Percentiles rank a stretch among this genome's conserved stretches.
phyloP scores from a whole-genome alignment of 1,140 invertebrate species.

The Hyposmocoma kahamanoa region DNA sequence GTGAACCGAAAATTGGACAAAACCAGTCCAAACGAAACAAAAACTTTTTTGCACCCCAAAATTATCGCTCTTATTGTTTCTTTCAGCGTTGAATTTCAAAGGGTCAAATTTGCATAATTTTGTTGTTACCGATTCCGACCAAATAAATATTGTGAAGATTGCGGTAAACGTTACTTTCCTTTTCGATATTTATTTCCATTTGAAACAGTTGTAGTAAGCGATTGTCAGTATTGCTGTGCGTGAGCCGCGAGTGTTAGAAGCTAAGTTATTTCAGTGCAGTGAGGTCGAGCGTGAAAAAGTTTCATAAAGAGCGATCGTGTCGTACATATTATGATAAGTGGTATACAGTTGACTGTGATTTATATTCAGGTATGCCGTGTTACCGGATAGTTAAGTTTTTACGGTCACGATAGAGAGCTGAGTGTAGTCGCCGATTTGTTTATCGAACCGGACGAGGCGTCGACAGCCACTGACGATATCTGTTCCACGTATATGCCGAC shows the following conservation, averaged over 20 bases:
- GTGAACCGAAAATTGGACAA: conserved; percentile 31
- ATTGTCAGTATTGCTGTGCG: conserved; percentile 24
- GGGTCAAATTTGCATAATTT: conserved; percentile 54
- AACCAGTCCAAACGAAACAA: conserved; percentile 34
- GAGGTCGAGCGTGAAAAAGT: conserved; percentile 37
- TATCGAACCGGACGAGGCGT: conserved; percentile 53
- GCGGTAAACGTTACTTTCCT: conserved; percentile 55
- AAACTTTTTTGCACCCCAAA: conserved; percentile 22
- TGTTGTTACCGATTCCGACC: conserved; percentile 33
- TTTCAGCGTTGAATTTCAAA: conserved; percentile 25
- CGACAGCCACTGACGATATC: conserved; percentile 59
- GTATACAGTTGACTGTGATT: conserved; percentile 54
- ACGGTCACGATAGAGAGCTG: conserved; percentile 55
- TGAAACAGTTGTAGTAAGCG: conserved; percentile 21
- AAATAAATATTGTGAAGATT: conserved; percentile 64
- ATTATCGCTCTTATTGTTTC: conserved; percentile 38
- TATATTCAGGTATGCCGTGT: conserved; percentile 62
- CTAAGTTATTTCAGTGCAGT: conserved; percentile 10
- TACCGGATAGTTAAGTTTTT: conserved; percentile 67
- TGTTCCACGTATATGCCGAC: conserved; percentile 34
- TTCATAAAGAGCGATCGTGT: conserved; percentile 56
- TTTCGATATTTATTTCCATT: conserved; percentile 25
- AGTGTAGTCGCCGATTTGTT: conserved; percentile 60
- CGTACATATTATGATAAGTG: conserved; percentile 60
- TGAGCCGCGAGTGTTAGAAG: conserved; percentile 25